Evolutionary conservation across 2,888 invertebrate species (phyloP).

Genomic region (Camponotus fellah): DNA sequence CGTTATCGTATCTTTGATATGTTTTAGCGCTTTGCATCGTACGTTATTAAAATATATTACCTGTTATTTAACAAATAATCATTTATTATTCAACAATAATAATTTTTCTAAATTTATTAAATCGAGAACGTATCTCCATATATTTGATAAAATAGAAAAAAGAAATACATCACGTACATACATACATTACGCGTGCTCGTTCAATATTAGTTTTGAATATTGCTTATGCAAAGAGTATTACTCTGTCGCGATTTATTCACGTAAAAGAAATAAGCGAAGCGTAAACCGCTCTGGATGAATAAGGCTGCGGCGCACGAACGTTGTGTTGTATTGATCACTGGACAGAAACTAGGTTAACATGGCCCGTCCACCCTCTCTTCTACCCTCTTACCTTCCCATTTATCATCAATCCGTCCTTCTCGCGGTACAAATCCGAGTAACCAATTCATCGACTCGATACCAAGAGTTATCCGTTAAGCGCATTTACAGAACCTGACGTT

Average conservation of each 20-base stretch:
- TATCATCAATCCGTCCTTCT: constrained; percentile 70
- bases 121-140: neutral
- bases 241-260: constrained; percentile 56
- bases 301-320: constrained; percentile 76
- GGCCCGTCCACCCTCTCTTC: constrained; percentile 72
- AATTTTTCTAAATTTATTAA: neutral
- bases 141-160: neutral
- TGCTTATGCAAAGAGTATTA: constrained; percentile 17
- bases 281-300: constrained; percentile 73
- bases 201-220: neutral
- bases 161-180: neutral
- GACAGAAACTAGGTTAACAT: constrained; percentile 80
- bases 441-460: constrained; percentile 52
- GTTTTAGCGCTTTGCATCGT: neutral
- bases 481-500: constrained; percentile 53
- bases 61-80: neutral
- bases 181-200: neutral
- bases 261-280: constrained; percentile 61
- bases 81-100: neutral
- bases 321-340: constrained; percentile 78
- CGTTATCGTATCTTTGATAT: neutral
- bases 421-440: constrained; percentile 71
- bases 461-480: constrained; percentile 56
- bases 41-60: neutral
- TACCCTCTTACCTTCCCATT: constrained; percentile 68